A percentile compares a stretch with the other conserved stretches of the same genome.
Evolutionary conservation across 2,113 vertebrate genomes (phyloP).

Genomic region (Tringa solitaria): DNA sequence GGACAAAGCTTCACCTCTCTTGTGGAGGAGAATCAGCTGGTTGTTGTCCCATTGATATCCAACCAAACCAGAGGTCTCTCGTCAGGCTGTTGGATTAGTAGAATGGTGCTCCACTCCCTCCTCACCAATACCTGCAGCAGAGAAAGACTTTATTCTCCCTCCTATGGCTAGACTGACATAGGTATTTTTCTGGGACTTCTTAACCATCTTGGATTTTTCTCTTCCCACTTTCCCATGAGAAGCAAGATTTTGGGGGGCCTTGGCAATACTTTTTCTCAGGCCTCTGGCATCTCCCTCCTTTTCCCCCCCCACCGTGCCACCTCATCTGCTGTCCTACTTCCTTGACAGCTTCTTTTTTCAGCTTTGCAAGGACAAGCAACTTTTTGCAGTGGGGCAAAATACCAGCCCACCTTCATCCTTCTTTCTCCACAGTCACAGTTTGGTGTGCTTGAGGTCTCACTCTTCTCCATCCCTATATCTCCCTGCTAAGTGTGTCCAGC

Average conservation of each 20-base stretch:
- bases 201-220: neutral
- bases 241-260: neutral
- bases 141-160: neutral
- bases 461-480: neutral
- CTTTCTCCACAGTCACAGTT: neutral
- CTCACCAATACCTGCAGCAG: neutral
- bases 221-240: neutral
- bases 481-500: neutral
- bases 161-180: neutral
- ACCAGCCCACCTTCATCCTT: neutral
- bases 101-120: neutral
- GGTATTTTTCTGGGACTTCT: neutral
- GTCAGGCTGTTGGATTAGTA: neutral
- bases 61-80: neutral
- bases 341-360: neutral
- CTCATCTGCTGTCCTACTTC: neutral
- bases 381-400: neutral
- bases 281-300: neutral
- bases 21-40: neutral
- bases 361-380: neutral
- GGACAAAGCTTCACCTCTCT: neutral
- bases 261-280: neutral
- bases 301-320: neutral
- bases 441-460: neutral
- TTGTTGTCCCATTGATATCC: neutral